Evolutionary conservation across 2,888 invertebrate species (phyloP), one percentile per base, ranked within the genome.

Genomic region (Saturnia japonica): DNA sequence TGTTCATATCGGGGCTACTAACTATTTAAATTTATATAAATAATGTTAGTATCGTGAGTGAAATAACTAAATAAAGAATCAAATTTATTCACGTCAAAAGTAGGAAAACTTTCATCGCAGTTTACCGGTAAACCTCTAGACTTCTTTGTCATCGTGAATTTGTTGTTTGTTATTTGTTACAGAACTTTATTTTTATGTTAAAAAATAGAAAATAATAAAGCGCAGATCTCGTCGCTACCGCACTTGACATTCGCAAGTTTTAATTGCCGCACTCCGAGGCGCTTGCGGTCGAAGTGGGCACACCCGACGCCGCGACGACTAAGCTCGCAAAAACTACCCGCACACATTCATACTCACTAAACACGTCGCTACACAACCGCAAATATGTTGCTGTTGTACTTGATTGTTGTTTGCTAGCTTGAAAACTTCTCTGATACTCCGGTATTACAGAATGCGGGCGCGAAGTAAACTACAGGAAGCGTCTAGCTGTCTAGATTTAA

Each of bases 231-330:
- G 82, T 81, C 85, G 76, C 82, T 77, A 81, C 71, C 71, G 64
- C 86, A 85, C 91, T 93, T 91, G 92, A 93, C 93, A 93, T 93
- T 92, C 88, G 91, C 90, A 92, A 93, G 90, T 93, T 93, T 92
- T 93, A 93, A 93, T 93, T 93, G 93, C 92, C 86, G 85, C 89
- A 88, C 92, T 91, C 87, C 82, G 87, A 84, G 82, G 82, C 84
- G 80, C 87, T 87, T 83, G 90, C 85, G 91, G 88, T 86, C 82
- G 83, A 82, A 87, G 90, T 87, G 91, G 88, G 83, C 83, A 80
- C 80, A 77, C 78, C 80, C 82, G 57, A 14, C 85, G 86, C 82
- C 87, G 80, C 72, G 72, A 72, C 84, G 79, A 81, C 84, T 83
- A 82, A 80, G 40, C 83, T 82, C 81, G 80, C 85, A 85, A 87